A percentile compares a stretch with the other conserved stretches of the same genome.
Conservation (phyloP, 2,888 invertebrate genomes). For the Teinopalpus imperialis region DNA sequence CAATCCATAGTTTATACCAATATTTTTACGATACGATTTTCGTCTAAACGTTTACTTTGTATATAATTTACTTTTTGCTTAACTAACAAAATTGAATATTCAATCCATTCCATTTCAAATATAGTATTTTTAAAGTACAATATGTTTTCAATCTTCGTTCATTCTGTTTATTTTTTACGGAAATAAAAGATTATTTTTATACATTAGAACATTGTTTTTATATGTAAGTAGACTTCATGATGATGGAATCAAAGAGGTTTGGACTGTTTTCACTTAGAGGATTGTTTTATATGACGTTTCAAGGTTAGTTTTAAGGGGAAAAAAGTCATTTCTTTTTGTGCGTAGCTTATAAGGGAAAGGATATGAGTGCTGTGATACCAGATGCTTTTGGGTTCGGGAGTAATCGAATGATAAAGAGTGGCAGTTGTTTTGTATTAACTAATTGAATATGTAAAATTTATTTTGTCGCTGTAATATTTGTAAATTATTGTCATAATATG, state of each 20-base stretch:
- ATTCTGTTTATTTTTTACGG: slow-evolving; percentile 22
- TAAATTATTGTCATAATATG: slow-evolving; percentile 20
- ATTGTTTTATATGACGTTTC: slow-evolving; percentile 43
- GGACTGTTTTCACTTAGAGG: slow-evolving; percentile 32
- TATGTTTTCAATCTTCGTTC: slow-evolving; percentile 34
- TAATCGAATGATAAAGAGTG: slow-evolving; percentile 44
- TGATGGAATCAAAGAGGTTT: slow-evolving; percentile 38
- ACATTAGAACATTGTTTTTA: no score
- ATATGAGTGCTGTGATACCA: slow-evolving; percentile 72
- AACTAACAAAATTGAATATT: slow-evolving; percentile 23
- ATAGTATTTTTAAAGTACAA: not conserved
- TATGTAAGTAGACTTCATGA: slow-evolving; percentile 10
- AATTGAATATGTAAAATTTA: slow-evolving; percentile 16
- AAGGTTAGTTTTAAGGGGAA: slow-evolving; percentile 49
- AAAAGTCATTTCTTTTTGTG: slow-evolving; percentile 47
- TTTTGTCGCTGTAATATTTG: slow-evolving; percentile 20
- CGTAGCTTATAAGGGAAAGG: slow-evolving; percentile 59
- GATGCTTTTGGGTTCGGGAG: slow-evolving; percentile 56
- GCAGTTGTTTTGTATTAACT: slow-evolving; percentile 32
- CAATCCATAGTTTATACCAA: slow-evolving; percentile 20
- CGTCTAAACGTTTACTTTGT: slow-evolving; percentile 10
- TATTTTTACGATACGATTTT: not conserved
- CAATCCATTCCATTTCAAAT: slow-evolving; percentile 38
- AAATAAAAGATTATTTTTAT: slow-evolving; percentile 25
- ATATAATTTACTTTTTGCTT: slow-evolving; percentile 19